A percentile compares a stretch with the other conserved stretches of the same genome.
Conservation (phyloP, 2,113 vertebrate genomes). For the Zosterops borbonicus region DNA sequence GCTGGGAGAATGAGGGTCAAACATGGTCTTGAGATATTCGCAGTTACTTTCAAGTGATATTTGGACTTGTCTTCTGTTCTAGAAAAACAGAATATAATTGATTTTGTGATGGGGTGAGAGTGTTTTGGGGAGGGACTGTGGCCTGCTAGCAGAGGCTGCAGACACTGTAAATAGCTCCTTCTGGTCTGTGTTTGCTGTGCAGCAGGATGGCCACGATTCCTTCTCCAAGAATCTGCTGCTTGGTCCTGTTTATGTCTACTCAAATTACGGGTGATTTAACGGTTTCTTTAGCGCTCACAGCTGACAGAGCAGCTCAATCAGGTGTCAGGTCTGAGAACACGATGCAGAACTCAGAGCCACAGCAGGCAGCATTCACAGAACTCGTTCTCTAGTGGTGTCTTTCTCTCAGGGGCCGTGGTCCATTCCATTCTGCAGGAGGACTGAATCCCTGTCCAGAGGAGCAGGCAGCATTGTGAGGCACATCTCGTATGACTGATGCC, state of each 20-base stretch:
- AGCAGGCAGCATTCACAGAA: background rate
- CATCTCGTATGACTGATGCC: background rate
- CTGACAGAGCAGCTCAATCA: background rate
- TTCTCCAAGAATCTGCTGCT: background rate
- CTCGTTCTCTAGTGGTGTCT: background rate
- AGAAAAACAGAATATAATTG: background rate
- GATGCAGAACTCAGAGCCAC: background rate
- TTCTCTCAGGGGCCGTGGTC: background rate
- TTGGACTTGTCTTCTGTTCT: background rate
- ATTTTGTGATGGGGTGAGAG: background rate
- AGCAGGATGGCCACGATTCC: background rate
- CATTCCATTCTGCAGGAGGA: background rate
- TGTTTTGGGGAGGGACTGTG: background rate
- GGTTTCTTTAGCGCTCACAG: background rate
- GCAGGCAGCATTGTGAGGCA: background rate
- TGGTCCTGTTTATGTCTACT: background rate
- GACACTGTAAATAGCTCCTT: background rate
- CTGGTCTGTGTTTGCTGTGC: background rate
- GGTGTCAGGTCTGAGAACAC: background rate
- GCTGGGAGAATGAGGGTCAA: background rate
- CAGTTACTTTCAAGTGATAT: background rate
- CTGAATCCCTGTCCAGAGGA: background rate
- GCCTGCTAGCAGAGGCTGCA: background rate
- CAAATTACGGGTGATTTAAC: background rate
- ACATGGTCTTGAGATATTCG: rapidly evolving